Base-by-base conservation (phyloP, 2,888 invertebrate species). In the Athalia circularis region DNA sequence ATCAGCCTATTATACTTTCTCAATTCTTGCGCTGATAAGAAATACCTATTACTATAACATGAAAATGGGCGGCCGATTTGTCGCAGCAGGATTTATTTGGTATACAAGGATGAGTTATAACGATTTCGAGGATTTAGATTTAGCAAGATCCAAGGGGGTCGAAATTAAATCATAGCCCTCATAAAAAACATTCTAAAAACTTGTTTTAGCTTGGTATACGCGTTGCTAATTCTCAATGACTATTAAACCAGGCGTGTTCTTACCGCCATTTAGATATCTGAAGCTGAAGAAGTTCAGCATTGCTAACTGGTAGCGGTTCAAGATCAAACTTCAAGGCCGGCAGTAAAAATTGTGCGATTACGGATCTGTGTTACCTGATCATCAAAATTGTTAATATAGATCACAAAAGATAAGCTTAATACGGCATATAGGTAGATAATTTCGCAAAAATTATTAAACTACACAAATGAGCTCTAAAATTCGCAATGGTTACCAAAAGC, bases 321-420 rank as follows among this genome's bases (percentile, higher is more conserved):
- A 97, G 97, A 0, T 93, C 93, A 87, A 3, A 98, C 98, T 89
- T 98, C 98, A 3, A 98, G 91, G 0, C 97, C 97, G 5, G 97
- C 98, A 0, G 95, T 95, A 87, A 94, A 94, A 80, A 98, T 97
- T 83, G 92, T 91, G 4, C 94, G 93, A 50, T 91, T 92, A 15
- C 62, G 62, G 3, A n/a, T n/a, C n/a, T n/a, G n/a, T n/a, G n/a
- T n/a, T n/a, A n/a, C n/a, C n/a, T n/a, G n/a, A n/a, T n/a, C n/a
- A n/a, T n/a, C n/a, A n/a, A n/a, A n/a, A n/a, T n/a, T n/a, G n/a
- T n/a, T n/a, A n/a, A n/a, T n/a, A n/a, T n/a, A n/a, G n/a, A n/a
- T n/a, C n/a, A n/a, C n/a, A n/a, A n/a, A n/a, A n/a, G n/a, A n/a
- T n/a, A n/a, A n/a, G n/a, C n/a, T n/a, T n/a, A n/a, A n/a, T n/a